phyloP scores from a whole-genome alignment of 2,113 vertebrate genomes.

The Marmota flaviventris region DNA sequence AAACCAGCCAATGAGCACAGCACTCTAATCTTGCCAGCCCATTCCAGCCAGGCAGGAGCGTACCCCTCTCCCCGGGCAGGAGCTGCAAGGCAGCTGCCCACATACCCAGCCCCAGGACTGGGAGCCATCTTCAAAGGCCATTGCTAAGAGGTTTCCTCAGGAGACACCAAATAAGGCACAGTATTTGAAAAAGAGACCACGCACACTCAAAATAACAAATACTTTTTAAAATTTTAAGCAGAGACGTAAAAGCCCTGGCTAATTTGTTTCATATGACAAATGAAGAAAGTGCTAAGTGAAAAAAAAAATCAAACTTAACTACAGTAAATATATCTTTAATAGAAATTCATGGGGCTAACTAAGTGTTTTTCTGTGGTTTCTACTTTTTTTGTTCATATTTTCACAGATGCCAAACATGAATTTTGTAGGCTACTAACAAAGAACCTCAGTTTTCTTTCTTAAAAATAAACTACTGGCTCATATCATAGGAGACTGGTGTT shows the following conservation, averaged over 20 bases:
- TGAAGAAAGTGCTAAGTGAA: slow-evolving; percentile 41
- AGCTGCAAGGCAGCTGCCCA: accelerated
- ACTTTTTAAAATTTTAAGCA: slow-evolving; percentile 5
- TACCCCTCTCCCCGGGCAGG: accelerated
- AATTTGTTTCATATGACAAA: slow-evolving; percentile 71
- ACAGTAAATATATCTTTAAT: slow-evolving; percentile 69
- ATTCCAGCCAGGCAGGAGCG: accelerated
- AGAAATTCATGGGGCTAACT: slow-evolving; percentile 56
- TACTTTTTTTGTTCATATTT: slow-evolving; percentile 1
- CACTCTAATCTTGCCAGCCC: background rate
- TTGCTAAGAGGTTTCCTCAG: background rate
- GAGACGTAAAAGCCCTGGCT: slow-evolving; percentile 67
- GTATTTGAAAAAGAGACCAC: slow-evolving; percentile 47
- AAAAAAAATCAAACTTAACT: slow-evolving; percentile 22
- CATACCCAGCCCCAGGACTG: background rate
- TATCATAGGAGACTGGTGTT: background rate
- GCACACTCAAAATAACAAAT: slow-evolving; percentile 44
- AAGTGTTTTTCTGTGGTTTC: slow-evolving; percentile 16
- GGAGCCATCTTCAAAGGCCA: background rate
- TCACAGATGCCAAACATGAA: background rate
- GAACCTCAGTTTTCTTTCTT: background rate
- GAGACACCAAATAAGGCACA: slow-evolving; percentile 71
- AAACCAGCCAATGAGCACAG: background rate
- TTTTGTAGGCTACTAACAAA: slow-evolving; percentile 6
- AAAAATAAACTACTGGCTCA: background rate